A percentile compares a stretch with the other conserved stretches of the same genome.
These are phyloP conservation scores for Caenorhabditis auriculariae DNA, from an alignment of 2,888 invertebrate species.

Conservation along the genomic window DNA sequence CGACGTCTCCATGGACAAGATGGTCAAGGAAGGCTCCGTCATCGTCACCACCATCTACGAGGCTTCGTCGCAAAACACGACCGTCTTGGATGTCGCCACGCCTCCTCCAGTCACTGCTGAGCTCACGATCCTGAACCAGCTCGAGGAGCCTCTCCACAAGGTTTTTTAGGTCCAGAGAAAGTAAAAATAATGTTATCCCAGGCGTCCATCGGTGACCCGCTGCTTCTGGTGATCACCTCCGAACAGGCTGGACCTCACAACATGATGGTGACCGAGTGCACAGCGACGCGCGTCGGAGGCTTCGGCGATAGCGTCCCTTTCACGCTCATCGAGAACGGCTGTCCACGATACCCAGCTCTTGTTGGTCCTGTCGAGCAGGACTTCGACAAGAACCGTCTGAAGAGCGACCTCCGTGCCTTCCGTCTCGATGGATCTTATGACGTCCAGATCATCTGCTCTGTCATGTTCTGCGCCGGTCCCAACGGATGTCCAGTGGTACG, in stretches of 20 bases:
- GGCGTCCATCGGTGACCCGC: slow-evolving; percentile 62
- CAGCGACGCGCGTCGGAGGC: slow-evolving; percentile 63
- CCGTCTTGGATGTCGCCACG: slow-evolving; percentile 60
- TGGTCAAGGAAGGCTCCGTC: slow-evolving; percentile 63
- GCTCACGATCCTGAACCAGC: slow-evolving; percentile 59
- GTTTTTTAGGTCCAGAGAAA: slow-evolving; percentile 2
- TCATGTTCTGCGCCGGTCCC: slow-evolving; percentile 64
- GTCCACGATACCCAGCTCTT: slow-evolving; percentile 60
- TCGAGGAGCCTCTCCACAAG: slow-evolving; percentile 57
- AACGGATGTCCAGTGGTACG: slow-evolving; percentile 62
- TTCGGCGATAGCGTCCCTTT: slow-evolving; percentile 63
- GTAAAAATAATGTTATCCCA: not conserved
- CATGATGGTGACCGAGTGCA: slow-evolving; percentile 64
- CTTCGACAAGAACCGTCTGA: slow-evolving; percentile 62
- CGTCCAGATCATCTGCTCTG: slow-evolving; percentile 62
- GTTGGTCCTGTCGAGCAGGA: slow-evolving; percentile 64
- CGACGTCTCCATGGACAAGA: slow-evolving; percentile 63
- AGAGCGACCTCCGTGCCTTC: slow-evolving; percentile 63
- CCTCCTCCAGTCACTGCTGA: slow-evolving; percentile 63
- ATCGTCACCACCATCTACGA: slow-evolving; percentile 64
- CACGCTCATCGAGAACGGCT: slow-evolving; percentile 63
- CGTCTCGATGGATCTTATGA: slow-evolving; percentile 63
- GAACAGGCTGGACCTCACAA: slow-evolving; percentile 64
- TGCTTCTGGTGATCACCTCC: slow-evolving; percentile 57
- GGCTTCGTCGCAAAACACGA: slow-evolving; percentile 53